A percentile compares a stretch with the other conserved stretches of the same genome.
Evolutionary conservation across 2,888 invertebrate genomes (phyloP).

Genomic region (Apamea sordens): DNA sequence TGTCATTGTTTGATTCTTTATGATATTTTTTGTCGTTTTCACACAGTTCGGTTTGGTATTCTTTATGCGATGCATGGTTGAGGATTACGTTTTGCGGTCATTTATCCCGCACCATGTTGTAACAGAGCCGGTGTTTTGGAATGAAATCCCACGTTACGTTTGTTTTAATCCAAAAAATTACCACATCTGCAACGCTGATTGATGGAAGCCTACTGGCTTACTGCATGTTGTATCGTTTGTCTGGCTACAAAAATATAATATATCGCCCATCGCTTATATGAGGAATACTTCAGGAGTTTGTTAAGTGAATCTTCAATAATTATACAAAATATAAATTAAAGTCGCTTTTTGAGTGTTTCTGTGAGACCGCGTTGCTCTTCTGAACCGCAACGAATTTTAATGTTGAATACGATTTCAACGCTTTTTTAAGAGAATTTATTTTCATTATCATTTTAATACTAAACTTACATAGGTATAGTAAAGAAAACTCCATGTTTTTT

Average conservation of each 20-base stretch:
- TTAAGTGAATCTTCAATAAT: not conserved
- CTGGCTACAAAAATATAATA: not conserved
- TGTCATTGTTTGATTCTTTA: not conserved
- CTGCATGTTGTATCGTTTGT: not conserved
- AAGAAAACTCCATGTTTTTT: not conserved
- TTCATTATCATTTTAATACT: not conserved
- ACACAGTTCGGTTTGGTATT: constrained; percentile 10
- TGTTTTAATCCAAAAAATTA: constrained; percentile 48
- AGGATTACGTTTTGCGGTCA: constrained; percentile 44
- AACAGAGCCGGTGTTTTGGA: constrained; percentile 8
- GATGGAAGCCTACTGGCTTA: constrained; percentile 15
- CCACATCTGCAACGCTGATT: constrained; percentile 56
- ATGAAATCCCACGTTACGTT: constrained; percentile 38
- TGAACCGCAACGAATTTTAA: not conserved
- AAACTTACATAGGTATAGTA: no score
- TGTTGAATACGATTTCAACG: not conserved
- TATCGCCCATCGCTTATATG: not conserved
- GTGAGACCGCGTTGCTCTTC: not conserved
- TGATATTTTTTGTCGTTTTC: not conserved
- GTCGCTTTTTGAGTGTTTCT: not conserved
- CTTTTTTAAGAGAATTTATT: not conserved
- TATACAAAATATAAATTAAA: not conserved
- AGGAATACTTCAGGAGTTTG: not conserved
- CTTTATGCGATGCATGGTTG: constrained; percentile 36
- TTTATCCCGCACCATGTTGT: constrained; percentile 39